Percentiles rank a stretch among this genome's conserved stretches.
These are phyloP conservation scores for Phylloscopus collybita DNA, from an alignment of 2,797 vertebrate genomes.

Conservation along the genomic window DNA sequence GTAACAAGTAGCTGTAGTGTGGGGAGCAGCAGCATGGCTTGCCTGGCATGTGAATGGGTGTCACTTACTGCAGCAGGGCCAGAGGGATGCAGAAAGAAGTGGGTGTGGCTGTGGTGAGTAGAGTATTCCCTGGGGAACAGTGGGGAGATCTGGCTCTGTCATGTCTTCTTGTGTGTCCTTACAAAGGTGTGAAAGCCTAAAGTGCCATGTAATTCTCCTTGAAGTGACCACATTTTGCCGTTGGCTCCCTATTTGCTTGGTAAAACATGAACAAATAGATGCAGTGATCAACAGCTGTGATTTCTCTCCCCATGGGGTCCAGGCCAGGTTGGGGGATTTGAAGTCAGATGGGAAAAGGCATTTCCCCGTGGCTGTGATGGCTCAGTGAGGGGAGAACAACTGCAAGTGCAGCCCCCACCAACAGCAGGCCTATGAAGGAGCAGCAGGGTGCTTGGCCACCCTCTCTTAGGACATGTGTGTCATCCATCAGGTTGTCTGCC, in stretches of 20 bases:
- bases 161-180: not conserved
- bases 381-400: not conserved
- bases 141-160: not conserved
- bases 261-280: not conserved
- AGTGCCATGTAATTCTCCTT: not conserved
- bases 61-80: not conserved
- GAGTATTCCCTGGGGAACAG: not conserved
- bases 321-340: not conserved
- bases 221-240: not conserved
- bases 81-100: slow-evolving; percentile 4
- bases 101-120: slow-evolving; percentile 10
- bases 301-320: not conserved
- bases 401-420: not conserved
- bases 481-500: not conserved
- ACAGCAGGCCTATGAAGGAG: not conserved
- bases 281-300: not conserved
- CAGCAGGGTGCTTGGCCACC: not conserved
- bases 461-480: not conserved
- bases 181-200: not conserved
- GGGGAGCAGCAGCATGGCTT: not conserved
- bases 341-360: not conserved
- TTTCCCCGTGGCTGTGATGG: not conserved
- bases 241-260: not conserved
- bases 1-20: not conserved
- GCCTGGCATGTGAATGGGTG: not conserved